These are phyloP conservation scores for Oscheius myriophilus DNA, from an alignment of 2,888 invertebrate genomes.

Conservation along the genomic window DNA sequence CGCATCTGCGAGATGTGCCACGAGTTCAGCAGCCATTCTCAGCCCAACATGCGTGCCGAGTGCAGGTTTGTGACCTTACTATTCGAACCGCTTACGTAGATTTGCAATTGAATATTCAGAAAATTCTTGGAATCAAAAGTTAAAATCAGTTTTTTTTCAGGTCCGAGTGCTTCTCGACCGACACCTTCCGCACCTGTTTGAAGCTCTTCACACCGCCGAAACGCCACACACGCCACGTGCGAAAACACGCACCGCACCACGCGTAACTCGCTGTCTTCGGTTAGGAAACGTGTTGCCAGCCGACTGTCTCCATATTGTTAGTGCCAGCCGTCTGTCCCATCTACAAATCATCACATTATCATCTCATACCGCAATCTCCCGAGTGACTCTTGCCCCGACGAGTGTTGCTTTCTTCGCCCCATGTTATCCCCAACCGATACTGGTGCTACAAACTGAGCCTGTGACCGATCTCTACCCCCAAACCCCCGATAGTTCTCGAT, in stretches of 20 bases:
- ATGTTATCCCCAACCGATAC: background rate
- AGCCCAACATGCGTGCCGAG: slow-evolving; percentile 51
- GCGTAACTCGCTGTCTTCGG: background rate
- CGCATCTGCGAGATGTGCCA: slow-evolving; percentile 60
- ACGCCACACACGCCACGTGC: slow-evolving; percentile 42
- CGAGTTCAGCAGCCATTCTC: slow-evolving; percentile 47
- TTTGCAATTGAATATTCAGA: too few species aligned
- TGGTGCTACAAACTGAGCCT: too few species aligned
- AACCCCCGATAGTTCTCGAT: too few species aligned
- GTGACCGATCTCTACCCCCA: too few species aligned
- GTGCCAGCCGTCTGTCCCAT: background rate
- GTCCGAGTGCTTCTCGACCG: slow-evolving; percentile 52
- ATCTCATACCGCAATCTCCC: background rate
- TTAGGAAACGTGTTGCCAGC: too few species aligned
- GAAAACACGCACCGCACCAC: slow-evolving; percentile 13
- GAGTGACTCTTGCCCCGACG: background rate
- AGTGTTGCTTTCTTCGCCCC: background rate
- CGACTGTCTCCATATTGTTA: background rate
- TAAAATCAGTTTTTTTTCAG: slow-evolving; percentile 32
- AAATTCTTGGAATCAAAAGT: background rate
- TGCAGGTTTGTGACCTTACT: slow-evolving; percentile 47
- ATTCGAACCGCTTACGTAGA: too few species aligned
- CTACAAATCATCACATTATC: background rate
- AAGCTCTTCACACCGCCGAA: slow-evolving; percentile 46
- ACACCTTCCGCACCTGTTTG: slow-evolving; percentile 51